Evolutionary conservation across 2,797 vertebrate genomes (phyloP).

Genomic region (Anguilla obscura): DNA sequence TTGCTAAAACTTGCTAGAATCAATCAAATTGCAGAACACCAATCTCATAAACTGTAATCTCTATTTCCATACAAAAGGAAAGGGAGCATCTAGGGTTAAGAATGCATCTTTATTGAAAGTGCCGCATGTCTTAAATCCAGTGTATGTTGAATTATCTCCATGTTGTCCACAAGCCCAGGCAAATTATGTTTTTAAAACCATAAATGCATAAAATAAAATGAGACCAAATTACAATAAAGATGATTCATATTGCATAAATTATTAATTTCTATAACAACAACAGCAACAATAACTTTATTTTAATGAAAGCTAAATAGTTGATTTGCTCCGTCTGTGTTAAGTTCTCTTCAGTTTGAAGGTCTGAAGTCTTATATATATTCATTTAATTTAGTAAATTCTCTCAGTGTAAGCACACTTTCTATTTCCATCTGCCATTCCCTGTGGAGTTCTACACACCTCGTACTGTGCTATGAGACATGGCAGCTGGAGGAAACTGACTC

Average conservation of each 20-base stretch:
- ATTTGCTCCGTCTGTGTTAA: not conserved
- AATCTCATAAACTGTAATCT: too few relatives aligned
- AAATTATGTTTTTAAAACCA: not conserved
- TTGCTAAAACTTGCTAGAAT: too few relatives aligned
- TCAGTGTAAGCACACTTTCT: not conserved
- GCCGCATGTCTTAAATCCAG: not conserved
- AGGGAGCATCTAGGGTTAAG: not conserved
- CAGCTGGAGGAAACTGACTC: constrained; percentile 27
- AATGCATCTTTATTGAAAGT: not conserved
- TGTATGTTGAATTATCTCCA: not conserved
- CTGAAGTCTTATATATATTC: not conserved
- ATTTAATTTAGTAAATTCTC: not conserved
- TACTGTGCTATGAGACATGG: constrained; percentile 13
- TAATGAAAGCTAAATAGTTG: not conserved
- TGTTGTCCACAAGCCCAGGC: not conserved
- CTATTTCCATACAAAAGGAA: too few relatives aligned
- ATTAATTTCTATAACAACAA: too few relatives aligned
- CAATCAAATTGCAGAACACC: too few relatives aligned
- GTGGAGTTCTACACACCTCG: not conserved
- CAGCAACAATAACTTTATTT: not conserved
- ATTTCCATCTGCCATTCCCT: constrained; percentile 5
- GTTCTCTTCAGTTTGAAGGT: not conserved
- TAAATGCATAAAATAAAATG: not conserved
- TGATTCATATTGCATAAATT: too few relatives aligned
- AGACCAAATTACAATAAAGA: not conserved